A percentile compares a stretch with the other conserved stretches of the same genome.
Conservation (phyloP, 1,140 invertebrate species). For the Reticulitermes speratus region DNA sequence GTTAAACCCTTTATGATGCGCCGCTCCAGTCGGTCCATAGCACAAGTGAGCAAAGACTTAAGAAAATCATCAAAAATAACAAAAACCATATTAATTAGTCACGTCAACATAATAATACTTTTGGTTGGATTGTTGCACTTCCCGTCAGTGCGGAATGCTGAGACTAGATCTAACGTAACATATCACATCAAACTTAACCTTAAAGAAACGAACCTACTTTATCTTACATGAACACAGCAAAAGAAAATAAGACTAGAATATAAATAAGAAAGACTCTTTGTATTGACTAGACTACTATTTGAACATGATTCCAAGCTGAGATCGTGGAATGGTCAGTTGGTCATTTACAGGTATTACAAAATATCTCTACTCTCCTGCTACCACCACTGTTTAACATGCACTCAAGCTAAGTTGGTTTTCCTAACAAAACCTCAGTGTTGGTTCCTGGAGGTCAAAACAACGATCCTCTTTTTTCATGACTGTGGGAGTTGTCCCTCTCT, state of each 20-base stretch:
- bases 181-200: constrained; percentile 25
- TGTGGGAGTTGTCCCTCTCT: background rate
- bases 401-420: background rate
- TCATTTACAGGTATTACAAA: constrained; percentile 26
- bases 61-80: background rate
- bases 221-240: constrained; percentile 25
- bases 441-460: background rate
- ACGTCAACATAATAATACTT: background rate
- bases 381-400: constrained; percentile 23
- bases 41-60: constrained; percentile 26
- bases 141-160: background rate
- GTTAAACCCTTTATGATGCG: background rate
- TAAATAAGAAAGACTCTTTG: constrained; percentile 22
- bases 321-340: constrained; percentile 23
- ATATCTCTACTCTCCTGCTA: constrained; percentile 22
- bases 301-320: constrained; percentile 18
- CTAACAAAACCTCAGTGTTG: background rate
- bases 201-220: constrained; percentile 19
- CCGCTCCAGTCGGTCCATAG: background rate
- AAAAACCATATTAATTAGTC: background rate
- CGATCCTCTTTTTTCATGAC: no score
- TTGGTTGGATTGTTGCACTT: background rate
- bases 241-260: constrained; percentile 26
- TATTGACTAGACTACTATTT: constrained; percentile 27
- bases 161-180: constrained; percentile 20